Base-by-base conservation (phyloP, 2,888 invertebrate genomes). In the Itoplectis maculator region DNA sequence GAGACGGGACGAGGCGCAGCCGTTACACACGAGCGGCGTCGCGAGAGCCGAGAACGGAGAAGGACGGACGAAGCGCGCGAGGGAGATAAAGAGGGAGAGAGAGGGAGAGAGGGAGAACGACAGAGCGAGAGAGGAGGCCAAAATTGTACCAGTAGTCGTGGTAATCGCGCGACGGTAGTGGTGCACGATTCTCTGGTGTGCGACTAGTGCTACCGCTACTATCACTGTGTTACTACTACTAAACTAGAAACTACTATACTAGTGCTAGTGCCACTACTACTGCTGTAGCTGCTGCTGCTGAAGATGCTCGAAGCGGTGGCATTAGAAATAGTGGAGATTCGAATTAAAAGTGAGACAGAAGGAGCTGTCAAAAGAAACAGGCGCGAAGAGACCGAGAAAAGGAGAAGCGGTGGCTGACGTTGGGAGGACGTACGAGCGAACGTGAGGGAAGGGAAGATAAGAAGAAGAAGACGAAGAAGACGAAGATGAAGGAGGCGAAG, bases 1-100 rank as follows among this genome's bases (percentile, higher is more conserved):
- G 88, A 89, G 92, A 92, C 74, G 84, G 87, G 72, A 72, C 56
- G 76, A 65, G 70, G 76, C n/a, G n/a, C 82, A 84, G 74, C 82
- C 84, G 87, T 87, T 87, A 86, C 86, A 87, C 86, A 84, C 86
- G 86, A 83, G 83, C 81, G 77, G 75, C 80, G 83, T 80, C 70
- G 76, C 77, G 76, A 79, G 61, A 59, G 51, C 75, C 74, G 74
- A 78, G 59, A 56, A 65, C 74, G 83, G 76, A 84, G 65, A 68
- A 79, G 72, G 81, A 80, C 81, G 54, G 68, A 84, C 42, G 70
- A 66, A 47, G 65, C 65, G 79, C 81, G 70, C 47, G 82, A 86
- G 81, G 72, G 54, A 72, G 54, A 56, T 35, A 74, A 61, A 73
- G 9, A 54, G 69, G 83, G 73, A 83, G 42, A 42, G 63, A 59